Evolutionary conservation across 2,113 vertebrate species (phyloP).

Genomic region (Semnornis frantzii): DNA sequence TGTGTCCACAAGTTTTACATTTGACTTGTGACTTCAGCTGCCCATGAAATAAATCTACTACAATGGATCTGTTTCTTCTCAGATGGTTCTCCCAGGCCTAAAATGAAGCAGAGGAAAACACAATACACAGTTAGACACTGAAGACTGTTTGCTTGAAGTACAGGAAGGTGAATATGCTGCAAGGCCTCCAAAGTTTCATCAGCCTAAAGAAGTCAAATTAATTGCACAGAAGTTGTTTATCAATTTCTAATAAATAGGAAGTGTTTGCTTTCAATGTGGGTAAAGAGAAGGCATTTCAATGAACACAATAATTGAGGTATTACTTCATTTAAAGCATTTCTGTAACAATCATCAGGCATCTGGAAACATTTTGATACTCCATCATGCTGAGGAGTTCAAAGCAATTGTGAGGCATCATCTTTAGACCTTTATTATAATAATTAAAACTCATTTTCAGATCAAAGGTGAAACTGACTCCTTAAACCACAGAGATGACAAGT

Average conservation of each 20-base stretch:
- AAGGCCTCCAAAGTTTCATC: neutral
- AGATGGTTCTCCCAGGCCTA: constrained; percentile 99
- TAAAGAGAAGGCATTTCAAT: neutral
- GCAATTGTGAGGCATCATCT: neutral
- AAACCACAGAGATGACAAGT: neutral
- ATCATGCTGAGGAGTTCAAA: neutral
- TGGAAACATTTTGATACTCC: neutral
- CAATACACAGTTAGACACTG: neutral
- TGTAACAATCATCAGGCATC: neutral
- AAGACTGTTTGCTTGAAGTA: neutral
- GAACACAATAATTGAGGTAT: neutral
- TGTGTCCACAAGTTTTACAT: constrained; percentile 97
- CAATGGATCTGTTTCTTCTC: constrained; percentile 95
- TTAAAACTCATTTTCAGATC: neutral
- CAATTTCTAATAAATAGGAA: neutral
- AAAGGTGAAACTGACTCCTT: neutral
- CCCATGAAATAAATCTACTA: constrained; percentile 97
- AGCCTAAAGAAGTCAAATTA: neutral
- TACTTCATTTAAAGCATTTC: neutral
- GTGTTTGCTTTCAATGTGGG: neutral
- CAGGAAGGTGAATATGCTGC: neutral
- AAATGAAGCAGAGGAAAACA: constrained; percentile 18
- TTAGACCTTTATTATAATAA: neutral
- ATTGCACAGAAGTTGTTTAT: neutral
- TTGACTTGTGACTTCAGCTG: constrained; percentile 98